Evolutionary conservation across 2,113 vertebrate species (phyloP).

Genomic region (Istiophorus platypterus): DNA sequence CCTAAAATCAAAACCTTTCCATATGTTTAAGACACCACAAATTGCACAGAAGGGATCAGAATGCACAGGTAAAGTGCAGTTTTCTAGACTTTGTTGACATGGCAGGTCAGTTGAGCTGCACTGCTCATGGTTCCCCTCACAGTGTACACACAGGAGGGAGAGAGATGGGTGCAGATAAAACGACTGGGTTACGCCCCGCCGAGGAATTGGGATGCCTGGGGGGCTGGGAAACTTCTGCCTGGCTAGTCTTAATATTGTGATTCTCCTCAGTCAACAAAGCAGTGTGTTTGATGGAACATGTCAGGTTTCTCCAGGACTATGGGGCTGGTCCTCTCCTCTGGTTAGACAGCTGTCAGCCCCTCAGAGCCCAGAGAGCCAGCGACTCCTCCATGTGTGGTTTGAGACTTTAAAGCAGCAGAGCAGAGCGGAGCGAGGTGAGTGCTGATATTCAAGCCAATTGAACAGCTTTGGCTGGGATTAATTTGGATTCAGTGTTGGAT

Average conservation of each 20-base stretch:
- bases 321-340: slow-evolving; percentile 65
- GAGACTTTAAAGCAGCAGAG: slow-evolving; percentile 42
- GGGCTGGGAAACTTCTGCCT: slow-evolving; percentile 68
- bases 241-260: slow-evolving; percentile 73
- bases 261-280: slow-evolving; percentile 72
- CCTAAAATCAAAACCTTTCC: background rate
- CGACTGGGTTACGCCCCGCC: slow-evolving; percentile 69
- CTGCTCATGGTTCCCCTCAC: slow-evolving; percentile 42
- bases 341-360: slow-evolving; percentile 79
- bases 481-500: background rate
- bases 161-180: slow-evolving; percentile 81
- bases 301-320: slow-evolving; percentile 70
- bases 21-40: background rate
- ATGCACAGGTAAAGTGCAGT: slow-evolving; percentile 53
- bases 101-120: slow-evolving; percentile 52
- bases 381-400: slow-evolving; percentile 52
- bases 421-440: slow-evolving; percentile 66
- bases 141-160: slow-evolving; percentile 74
- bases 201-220: slow-evolving; percentile 81
- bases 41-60: background rate
- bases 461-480: slow-evolving; percentile 4
- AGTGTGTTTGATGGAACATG: slow-evolving; percentile 73
- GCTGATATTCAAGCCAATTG: slow-evolving; percentile 11
- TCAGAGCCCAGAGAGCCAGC: slow-evolving; percentile 49
- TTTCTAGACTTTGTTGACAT: slow-evolving; percentile 63